Evolutionary conservation across 2,797 vertebrate genomes (phyloP), one percentile per base, ranked within the genome.

Genomic region (Ambastaia sidthimunki): DNA sequence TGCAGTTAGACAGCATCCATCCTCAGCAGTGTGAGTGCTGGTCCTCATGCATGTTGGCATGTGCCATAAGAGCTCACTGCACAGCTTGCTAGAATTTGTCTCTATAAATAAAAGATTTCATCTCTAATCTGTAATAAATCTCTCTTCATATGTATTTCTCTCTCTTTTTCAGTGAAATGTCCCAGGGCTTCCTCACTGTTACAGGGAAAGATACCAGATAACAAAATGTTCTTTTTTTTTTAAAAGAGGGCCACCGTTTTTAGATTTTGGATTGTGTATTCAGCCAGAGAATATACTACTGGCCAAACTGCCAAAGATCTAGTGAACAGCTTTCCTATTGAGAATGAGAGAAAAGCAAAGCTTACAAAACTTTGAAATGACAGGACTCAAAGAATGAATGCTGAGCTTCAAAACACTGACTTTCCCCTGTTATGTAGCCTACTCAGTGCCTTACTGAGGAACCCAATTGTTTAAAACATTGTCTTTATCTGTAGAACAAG

Each of bases 91-190:
- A 74, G 54, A 78, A 80, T 86, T 86, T 82, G 85, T 82, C 80
- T 78, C 80, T 68, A 86, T 84, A 84, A 86, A 86, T 81, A 86
- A 84, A 82, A 82, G 62, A 84, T 82, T 80, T 67, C 7, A 71
- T 57, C 34, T 67, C 62, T 80, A 80, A 80, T 73, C 70, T 80
- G 77, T 72, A 67, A 48, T 80, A 67, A 73, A 10, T 80, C 74
- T 62, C 31, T 78, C 25, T 23, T 63, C 66, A 47, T 76, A 70
- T 54, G 23, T 68, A 37, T 77, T 63, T 25, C 57, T 69, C 44
- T 34, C 60, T 15, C 60, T 68, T 21, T 31, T 12, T 71, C 55
- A 62, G n/a, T 21, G 16, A 80, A 74, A 78, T 63, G 67, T 78
- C 71, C 37, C 80, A 68, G 54, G 25, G 74, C 75, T 48, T 80